phyloP scores from a whole-genome alignment of 2,113 vertebrate genomes.

The Hippopotamus amphibius region DNA sequence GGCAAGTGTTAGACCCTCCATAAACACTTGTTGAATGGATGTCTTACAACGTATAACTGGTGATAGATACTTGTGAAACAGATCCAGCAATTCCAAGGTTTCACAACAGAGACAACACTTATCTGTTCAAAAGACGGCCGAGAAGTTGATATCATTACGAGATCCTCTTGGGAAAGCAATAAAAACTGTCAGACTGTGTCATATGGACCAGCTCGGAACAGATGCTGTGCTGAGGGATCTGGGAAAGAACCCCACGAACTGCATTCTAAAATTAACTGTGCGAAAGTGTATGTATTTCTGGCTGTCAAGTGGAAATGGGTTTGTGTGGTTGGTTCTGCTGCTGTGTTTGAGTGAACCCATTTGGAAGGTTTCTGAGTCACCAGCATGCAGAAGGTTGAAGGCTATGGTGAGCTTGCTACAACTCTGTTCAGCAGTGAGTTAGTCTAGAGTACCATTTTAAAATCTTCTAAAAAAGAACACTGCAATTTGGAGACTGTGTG shows the following conservation, averaged over 20 bases:
- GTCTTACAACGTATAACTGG: not conserved
- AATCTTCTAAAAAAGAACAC: not conserved
- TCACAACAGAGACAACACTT: conserved; percentile 2
- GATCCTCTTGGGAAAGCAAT: conserved; percentile 54
- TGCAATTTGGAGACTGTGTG: not conserved
- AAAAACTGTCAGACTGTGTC: conserved; percentile 67
- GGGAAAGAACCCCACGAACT: conserved; percentile 60
- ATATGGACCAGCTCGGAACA: conserved; percentile 60
- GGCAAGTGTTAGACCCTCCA: not conserved
- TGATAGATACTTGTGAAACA: not conserved
- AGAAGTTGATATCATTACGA: conserved; percentile 66
- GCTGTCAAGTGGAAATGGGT: conserved; percentile 15
- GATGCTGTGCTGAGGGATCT: conserved; percentile 59
- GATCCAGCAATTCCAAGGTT: not conserved
- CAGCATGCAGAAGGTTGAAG: no score
- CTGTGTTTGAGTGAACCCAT: not conserved
- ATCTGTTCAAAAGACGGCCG: conserved; percentile 35
- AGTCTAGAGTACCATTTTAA: not conserved
- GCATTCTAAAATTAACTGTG: conserved; percentile 64
- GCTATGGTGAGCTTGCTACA: not conserved
- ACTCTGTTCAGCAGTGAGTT: not conserved
- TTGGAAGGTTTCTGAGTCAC: not conserved
- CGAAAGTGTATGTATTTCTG: conserved; percentile 56
- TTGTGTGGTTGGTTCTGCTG: not conserved
- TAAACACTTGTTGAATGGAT: not conserved